Evolutionary conservation across 2,888 invertebrate genomes (phyloP), one percentile per base, ranked within the genome.

Genomic region (Chironomus riparius): DNA sequence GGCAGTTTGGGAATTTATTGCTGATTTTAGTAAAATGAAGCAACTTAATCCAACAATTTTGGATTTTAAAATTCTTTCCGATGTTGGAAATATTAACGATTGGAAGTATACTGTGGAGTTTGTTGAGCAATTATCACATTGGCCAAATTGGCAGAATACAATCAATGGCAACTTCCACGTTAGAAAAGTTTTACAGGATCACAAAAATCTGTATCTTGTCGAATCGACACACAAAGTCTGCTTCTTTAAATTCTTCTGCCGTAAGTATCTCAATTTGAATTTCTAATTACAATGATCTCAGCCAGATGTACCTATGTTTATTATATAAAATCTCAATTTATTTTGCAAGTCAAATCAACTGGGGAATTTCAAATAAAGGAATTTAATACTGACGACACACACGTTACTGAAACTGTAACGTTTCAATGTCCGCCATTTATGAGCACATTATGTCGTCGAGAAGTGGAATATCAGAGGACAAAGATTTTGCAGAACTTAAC

Each of bases 1-100:
- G 80, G 84, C 84, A 38, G 88, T 89, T 47, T 91, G 91, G 91
- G 90, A 91, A 81, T 91, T 87, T 82, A 87, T 91, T n/a, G 89
- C 91, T 0, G 91, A 91, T 83, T 91, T 91, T n/a, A 68, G 68
- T 13, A 74, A 74, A 74, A 74, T 74, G 74, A 74, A 74, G 18
- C 4, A 15, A 21, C 47, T 74, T 4, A 74, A 74, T 48, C 74
- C 74, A n/a, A 74, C 74, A 18, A 74, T 74, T 77, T 82, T 86
- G 18, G 85, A 87, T 80, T 91, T 91, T 80, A 85, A 85, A 78
- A 87, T 91, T 68, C 82, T 88, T 0, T 83, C 86, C 0, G 91
- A 92, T 81, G 86, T 86, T 78, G 90, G 90, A 2, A 88, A 89
- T 80, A 87, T 87, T 79, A 88, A 89, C 70, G 87, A 89, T 79